Evolutionary conservation across 1,140 invertebrate genomes (phyloP).

Genomic region (Orchestia grillus): DNA sequence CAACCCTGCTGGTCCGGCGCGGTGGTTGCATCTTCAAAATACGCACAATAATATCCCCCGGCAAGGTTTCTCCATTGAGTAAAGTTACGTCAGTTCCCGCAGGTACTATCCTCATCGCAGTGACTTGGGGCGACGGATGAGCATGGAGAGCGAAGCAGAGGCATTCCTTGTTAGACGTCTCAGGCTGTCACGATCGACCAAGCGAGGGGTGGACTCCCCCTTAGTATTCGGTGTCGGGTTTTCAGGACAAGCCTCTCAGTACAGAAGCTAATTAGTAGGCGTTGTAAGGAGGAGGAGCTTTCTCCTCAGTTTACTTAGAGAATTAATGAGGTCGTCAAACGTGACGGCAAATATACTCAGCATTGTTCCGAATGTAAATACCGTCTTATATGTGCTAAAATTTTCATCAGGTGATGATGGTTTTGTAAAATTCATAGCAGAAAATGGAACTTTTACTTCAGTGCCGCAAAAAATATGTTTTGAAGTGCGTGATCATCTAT

Average conservation of each 20-base stretch:
- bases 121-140: neutral
- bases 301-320: neutral
- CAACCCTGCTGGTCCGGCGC: too few species aligned
- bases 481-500: too few species aligned
- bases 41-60: too few species aligned
- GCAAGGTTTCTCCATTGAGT: too few species aligned
- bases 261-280: slow-evolving; percentile 7
- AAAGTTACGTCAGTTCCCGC: neutral
- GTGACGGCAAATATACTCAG: neutral
- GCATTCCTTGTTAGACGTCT: neutral
- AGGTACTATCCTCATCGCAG: neutral
- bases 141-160: neutral
- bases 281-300: neutral
- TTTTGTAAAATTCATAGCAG: neutral
- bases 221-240: neutral
- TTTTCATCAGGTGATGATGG: neutral
- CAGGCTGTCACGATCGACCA: neutral
- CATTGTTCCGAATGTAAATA: neutral
- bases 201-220: neutral
- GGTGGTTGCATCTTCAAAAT: too few species aligned
- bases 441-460: too few species aligned
- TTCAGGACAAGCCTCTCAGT: neutral
- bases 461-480: too few species aligned
- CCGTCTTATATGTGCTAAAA: neutral
- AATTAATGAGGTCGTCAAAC: neutral